These are phyloP conservation scores for Neotoxoptera formosana DNA, from an alignment of 1,140 invertebrate species.

Conservation along the genomic window DNA sequence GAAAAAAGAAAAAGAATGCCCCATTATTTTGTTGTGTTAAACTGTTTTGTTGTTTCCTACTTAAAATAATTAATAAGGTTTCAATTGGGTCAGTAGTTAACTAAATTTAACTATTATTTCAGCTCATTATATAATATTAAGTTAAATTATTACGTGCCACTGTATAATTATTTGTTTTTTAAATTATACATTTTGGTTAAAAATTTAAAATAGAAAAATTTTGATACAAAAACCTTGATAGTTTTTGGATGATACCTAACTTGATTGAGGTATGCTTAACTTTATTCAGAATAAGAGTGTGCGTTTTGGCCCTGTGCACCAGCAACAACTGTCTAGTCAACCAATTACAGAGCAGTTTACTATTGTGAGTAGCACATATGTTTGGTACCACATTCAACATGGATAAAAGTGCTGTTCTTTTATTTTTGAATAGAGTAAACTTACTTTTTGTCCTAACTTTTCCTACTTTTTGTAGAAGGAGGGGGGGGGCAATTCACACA, in stretches of 20 bases:
- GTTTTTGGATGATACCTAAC: background rate
- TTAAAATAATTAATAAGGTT: slow-evolving; percentile 26
- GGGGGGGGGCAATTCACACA: no score
- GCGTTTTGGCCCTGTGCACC: no score
- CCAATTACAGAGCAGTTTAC: no score
- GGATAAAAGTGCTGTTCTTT: no score
- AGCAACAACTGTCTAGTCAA: no score
- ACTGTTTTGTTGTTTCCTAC: slow-evolving; percentile 36
- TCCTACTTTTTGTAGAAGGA: no score
- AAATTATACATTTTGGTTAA: slow-evolving; percentile 43
- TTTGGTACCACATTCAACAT: no score
- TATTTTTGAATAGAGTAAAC: no score
- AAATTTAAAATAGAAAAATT: slow-evolving; percentile 2
- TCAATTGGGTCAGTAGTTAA: background rate
- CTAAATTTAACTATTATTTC: background rate
- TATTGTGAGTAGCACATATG: no score
- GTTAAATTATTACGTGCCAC: background rate
- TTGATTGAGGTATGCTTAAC: no score
- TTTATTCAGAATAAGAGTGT: no score
- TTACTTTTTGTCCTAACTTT: no score
- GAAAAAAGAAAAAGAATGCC: background rate
- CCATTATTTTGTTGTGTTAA: slow-evolving; percentile 25
- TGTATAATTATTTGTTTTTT: slow-evolving; percentile 41
- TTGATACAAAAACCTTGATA: background rate
- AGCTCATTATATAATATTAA: slow-evolving; percentile 39